Evolutionary conservation across 2,797 vertebrate genomes (phyloP), one percentile per base, ranked within the genome.

Genomic region (Cynopterus sphinx): DNA sequence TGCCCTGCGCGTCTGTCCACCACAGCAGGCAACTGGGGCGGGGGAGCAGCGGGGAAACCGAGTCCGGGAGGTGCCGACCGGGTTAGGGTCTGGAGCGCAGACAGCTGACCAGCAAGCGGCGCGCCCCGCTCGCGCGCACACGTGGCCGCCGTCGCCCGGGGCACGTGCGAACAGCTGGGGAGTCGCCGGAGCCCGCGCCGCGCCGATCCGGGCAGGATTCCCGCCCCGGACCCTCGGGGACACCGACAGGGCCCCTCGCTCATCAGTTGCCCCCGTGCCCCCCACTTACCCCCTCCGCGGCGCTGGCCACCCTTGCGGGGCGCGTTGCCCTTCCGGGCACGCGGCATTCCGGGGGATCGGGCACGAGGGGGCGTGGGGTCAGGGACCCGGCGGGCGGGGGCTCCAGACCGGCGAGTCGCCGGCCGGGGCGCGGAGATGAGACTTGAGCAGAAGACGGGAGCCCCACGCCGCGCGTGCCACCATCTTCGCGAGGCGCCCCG

Each of bases 401-500:
- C 87, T 97, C 96, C 94, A 93, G 86, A 70, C 85, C 93, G 86
- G 90, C 85, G 24, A 89, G 31, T 92, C 82, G 79, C 96, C 55
- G 68, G 95, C 94, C 43, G 28, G 49, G 41, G 68, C 28, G 51
- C 86, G n/a, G 84, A 41, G 46, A 53, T n/a, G 94, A 79, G 70
- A 67, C 53, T 46, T 63, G 36, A 49, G 57, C 55, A 89, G 91
- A 73, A 75, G 91, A 73, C 94, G 36, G 67, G 79, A 96, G 95
- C 74, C 91, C 94, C 97, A 95, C 78, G 97, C 96, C 94, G 26
- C 91, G 83, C 92, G 84, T 49, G 82, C 96, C 96, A 97, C 97
- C 97, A 98, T 97, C 97, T 97, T 97, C 97, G 28, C 87, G 55
- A 91, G 94, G 95, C 90, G 91, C 85, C 91, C 94, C 97, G 86